These are phyloP conservation scores for Medauroidea extradentata DNA, from an alignment of 1,140 invertebrate genomes.

Conservation along the genomic window DNA sequence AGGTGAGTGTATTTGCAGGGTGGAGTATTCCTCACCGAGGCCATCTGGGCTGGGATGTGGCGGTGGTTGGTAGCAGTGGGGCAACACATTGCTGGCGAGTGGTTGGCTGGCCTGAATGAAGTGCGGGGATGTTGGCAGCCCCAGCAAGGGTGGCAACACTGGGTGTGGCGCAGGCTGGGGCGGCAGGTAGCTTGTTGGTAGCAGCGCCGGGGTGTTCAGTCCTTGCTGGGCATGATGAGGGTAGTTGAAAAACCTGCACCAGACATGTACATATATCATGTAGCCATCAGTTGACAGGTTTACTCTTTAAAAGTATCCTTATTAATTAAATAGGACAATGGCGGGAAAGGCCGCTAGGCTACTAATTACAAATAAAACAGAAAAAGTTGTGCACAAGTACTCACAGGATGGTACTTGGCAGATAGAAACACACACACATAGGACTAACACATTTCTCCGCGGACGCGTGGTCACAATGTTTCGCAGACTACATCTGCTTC, in stretches of 20 bases:
- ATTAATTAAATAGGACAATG: too few species aligned
- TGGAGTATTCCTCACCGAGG: background rate
- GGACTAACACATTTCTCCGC: too few species aligned
- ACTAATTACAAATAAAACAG: too few species aligned
- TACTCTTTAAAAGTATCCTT: too few species aligned
- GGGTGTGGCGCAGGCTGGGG: constrained; percentile 29
- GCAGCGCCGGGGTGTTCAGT: background rate
- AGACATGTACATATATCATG: too few species aligned
- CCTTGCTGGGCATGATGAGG: constrained; percentile 33
- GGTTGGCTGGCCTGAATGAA: constrained; percentile 31
- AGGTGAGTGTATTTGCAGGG: background rate
- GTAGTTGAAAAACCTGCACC: constrained; percentile 53
- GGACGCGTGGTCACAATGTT: too few species aligned
- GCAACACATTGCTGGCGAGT: constrained; percentile 35
- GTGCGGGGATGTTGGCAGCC: constrained; percentile 35
- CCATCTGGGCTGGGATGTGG: background rate
- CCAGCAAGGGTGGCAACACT: constrained; percentile 35
- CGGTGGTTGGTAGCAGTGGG: constrained; percentile 3
- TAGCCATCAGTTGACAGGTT: too few species aligned
- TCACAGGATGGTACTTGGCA: too few species aligned
- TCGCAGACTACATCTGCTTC: too few species aligned
- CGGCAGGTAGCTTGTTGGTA: constrained; percentile 11
- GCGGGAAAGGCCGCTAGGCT: too few species aligned
- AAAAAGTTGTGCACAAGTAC: too few species aligned
- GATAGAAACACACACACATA: too few species aligned